phyloP scores from a whole-genome alignment of 2,797 vertebrate genomes.

The Harpagifer antarcticus region DNA sequence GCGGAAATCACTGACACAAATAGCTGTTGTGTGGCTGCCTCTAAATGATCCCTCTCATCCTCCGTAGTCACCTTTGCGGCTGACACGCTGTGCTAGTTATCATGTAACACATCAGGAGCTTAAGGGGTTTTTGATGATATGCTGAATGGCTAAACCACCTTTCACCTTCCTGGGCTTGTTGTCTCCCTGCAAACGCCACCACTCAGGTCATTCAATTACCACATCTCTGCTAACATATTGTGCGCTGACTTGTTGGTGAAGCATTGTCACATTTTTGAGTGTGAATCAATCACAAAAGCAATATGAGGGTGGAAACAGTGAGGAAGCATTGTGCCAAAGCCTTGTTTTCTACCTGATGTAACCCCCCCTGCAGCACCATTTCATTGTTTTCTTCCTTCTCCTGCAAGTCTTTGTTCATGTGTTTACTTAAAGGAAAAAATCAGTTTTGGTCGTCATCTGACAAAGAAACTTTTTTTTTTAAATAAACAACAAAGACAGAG shows the following conservation, averaged over 20 bases:
- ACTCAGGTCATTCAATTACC: constrained; percentile 50
- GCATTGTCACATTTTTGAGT: constrained; percentile 23
- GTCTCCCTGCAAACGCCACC: constrained; percentile 12
- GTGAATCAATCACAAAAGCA: constrained; percentile 22
- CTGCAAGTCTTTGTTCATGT: background rate
- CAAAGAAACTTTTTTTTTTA: constrained; percentile 10
- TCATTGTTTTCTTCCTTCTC: constrained; percentile 7
- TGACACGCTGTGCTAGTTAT: constrained; percentile 77
- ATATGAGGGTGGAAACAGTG: background rate
- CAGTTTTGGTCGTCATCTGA: background rate
- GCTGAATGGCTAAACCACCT: constrained; percentile 37
- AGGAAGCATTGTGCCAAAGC: background rate
- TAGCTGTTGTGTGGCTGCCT: constrained; percentile 77
- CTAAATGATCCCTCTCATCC: constrained; percentile 77
- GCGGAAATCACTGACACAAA: constrained; percentile 82
- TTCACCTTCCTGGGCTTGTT: constrained; percentile 24
- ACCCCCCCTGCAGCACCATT: background rate
- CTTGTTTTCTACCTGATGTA: constrained; percentile 6
- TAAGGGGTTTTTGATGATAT: constrained; percentile 58
- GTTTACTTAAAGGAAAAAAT: constrained; percentile 11
- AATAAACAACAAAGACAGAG: constrained; percentile 39
- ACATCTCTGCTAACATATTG: constrained; percentile 21
- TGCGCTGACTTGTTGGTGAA: constrained; percentile 18
- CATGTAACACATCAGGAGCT: constrained; percentile 74
- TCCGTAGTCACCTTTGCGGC: constrained; percentile 72